Evolutionary conservation across 2,888 invertebrate genomes (phyloP), one percentile per base, ranked within the genome.

Genomic region (Apodemia zela): DNA sequence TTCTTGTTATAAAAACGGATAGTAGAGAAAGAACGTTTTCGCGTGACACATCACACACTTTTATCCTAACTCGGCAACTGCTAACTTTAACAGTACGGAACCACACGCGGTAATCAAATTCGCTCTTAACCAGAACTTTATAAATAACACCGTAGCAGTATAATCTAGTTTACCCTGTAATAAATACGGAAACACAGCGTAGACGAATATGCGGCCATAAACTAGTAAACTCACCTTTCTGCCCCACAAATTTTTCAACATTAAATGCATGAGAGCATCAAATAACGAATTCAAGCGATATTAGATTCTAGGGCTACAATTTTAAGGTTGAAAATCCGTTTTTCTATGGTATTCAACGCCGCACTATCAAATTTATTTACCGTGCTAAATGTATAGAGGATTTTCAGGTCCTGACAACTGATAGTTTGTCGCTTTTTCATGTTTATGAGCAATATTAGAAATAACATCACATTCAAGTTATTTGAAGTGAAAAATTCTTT

Each of bases 361-460:
- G 54, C 13, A 57, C 54, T 57, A 57, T 57, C 54, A 57, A 57
- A 57, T 57, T 57, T 57, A 57, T 57, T 57, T 57, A 57, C 54
- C 54, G 54, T 57, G 29, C 54, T 57, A 57, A 57, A 57, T 57
- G 54, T 57, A 57, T 57, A 57, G 54, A 57, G 54, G 54, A 57
- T 57, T 57, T 57, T 57, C 54, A 57, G n/a, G 54, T 15, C 54
- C 25, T 57, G 54, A 57, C 54, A 29, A 57, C 25, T 57, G 54
- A 57, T 57, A 57, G 54, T 29, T 29, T 13, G 54, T 15, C n/a
- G n/a, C 6, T 57, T n/a, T 57, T 25, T 57, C 29, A 57, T 15
- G 54, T 57, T 57, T 57, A 57, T 29, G 29, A 57, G 25, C 11
- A 25, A 57, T 57, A 57, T 25, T 54, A 29, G 25, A 29, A 21